phyloP scores from a whole-genome alignment of 2,797 vertebrate genomes.

The Anguilla megastoma region DNA sequence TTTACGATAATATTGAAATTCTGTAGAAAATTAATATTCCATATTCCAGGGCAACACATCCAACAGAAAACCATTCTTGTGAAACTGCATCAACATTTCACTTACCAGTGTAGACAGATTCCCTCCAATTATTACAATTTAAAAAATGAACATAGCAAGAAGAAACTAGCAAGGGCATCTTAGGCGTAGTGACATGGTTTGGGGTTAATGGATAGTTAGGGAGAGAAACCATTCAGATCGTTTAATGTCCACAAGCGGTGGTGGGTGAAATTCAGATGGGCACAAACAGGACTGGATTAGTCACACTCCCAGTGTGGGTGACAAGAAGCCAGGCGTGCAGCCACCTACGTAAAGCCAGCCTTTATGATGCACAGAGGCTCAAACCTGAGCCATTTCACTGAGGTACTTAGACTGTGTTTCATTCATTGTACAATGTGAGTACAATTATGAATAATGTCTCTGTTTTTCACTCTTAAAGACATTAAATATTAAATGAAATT shows the following conservation, averaged over 20 bases:
- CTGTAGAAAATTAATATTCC: background rate
- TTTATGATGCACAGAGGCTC: constrained; percentile 7
- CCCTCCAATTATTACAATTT: background rate
- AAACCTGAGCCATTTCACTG: background rate
- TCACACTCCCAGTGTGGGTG: constrained; percentile 26
- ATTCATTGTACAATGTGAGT: background rate
- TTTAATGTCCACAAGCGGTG: background rate
- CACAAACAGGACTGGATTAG: constrained; percentile 11
- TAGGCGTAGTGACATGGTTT: background rate
- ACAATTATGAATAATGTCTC: background rate
- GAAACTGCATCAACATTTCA: no score
- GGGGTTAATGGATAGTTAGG: background rate
- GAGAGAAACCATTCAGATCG: background rate
- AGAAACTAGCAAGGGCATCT: background rate
- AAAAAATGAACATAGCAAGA: background rate
- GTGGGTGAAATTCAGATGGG: constrained; percentile 22
- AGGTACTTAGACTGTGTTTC: background rate
- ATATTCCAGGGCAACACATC: no score
- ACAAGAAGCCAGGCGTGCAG: constrained; percentile 16
- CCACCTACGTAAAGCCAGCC: constrained; percentile 14
- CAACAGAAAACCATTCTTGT: no score
- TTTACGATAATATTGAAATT: background rate
- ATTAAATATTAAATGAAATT: background rate
- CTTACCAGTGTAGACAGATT: background rate
- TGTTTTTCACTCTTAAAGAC: background rate